A percentile compares a stretch with the other conserved stretches of the same genome.
Conservation (phyloP, 2,797 vertebrate species). For the Lagocephalus sceleratus region DNA sequence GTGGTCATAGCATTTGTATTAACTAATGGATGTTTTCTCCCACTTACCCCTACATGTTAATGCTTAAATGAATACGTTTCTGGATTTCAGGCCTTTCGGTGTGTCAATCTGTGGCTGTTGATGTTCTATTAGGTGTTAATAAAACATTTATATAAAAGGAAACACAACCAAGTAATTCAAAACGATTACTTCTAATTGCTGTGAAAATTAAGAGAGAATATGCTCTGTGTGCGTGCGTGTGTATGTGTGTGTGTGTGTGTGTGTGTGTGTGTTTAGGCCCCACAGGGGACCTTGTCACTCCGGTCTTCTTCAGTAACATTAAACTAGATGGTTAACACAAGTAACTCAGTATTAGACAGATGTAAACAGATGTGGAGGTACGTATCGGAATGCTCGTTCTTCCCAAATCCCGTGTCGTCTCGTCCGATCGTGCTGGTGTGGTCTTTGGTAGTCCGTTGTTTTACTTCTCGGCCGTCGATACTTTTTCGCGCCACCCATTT, state of each 20-base stretch:
- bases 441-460: conserved; percentile 53
- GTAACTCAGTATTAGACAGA: conserved; percentile 65
- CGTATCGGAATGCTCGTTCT: conserved; percentile 62
- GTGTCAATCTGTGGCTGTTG: conserved; percentile 65
- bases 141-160: conserved; percentile 53
- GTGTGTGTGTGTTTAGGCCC: conserved; percentile 20
- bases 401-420: conserved; percentile 69
- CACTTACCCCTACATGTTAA: conserved; percentile 53
- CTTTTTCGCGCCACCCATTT: conserved; percentile 38
- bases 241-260: not conserved
- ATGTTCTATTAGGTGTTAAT: conserved; percentile 70
- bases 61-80: conserved; percentile 54
- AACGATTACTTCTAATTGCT: conserved; percentile 37
- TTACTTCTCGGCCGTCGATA: conserved; percentile 35
- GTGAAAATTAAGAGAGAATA: conserved; percentile 27
- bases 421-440: conserved; percentile 66
- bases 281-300: conserved; percentile 19
- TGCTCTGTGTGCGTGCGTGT: not conserved
- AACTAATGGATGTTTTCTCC: conserved; percentile 59
- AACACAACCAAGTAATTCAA: conserved; percentile 48
- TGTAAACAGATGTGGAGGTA: conserved; percentile 65
- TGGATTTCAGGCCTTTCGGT: conserved; percentile 54
- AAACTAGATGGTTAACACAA: conserved; percentile 51
- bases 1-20: conserved; percentile 55
- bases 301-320: conserved; percentile 31